Evolutionary conservation across 2,113 vertebrate genomes (phyloP).

Genomic region (Rhynchomys soricoides): DNA sequence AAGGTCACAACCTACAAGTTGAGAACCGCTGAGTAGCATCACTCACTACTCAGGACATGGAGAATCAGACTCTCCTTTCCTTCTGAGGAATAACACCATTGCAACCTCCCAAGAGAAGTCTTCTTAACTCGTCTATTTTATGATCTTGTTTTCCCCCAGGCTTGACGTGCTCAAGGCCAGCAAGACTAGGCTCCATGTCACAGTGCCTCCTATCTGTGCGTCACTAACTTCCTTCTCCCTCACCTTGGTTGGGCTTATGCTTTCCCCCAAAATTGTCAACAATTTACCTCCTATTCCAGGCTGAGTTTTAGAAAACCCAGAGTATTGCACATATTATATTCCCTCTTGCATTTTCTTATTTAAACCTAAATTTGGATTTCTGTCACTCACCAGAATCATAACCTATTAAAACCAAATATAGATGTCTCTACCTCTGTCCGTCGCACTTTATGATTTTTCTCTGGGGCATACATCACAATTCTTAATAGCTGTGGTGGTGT

Average conservation of each 20-base stretch:
- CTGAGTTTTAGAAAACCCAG: slow-evolving; percentile 5
- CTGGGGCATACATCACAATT: neutral
- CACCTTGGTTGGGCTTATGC: neutral
- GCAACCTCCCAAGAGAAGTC: neutral
- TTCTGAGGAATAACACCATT: neutral
- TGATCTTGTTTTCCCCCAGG: neutral
- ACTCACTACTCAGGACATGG: neutral
- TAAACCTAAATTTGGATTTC: neutral
- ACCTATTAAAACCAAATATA: neutral
- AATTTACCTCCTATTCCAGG: neutral
- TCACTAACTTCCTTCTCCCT: neutral
- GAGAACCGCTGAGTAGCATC: neutral
- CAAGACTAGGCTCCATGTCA: neutral
- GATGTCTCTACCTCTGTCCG: neutral
- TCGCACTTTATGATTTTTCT: neutral
- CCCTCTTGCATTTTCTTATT: neutral
- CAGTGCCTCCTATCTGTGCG: neutral
- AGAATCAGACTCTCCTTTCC: neutral
- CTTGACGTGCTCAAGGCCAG: neutral
- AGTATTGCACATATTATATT: neutral
- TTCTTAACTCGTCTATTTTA: neutral
- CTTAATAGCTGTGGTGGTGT: neutral
- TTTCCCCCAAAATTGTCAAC: neutral
- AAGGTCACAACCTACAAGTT: neutral
- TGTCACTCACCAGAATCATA: neutral